Conservation (phyloP, 2,113 vertebrate genomes). For the Odocoileus virginianus region DNA sequence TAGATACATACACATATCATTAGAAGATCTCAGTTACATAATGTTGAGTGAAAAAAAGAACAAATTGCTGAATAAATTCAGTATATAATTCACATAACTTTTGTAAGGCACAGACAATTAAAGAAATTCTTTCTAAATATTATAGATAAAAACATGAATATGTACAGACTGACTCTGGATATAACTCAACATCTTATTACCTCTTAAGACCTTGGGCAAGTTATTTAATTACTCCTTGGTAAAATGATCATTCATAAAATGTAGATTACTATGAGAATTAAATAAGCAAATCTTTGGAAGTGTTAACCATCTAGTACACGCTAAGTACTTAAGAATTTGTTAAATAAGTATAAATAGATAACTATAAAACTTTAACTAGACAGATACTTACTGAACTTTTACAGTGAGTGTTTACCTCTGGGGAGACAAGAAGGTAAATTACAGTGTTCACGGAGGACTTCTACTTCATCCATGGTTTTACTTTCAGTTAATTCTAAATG, state of each 20-base stretch:
- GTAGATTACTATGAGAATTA: neutral
- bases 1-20: neutral
- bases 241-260: neutral
- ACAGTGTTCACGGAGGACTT: neutral
- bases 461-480: neutral
- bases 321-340: neutral
- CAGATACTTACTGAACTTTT: neutral
- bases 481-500: neutral
- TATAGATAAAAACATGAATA: neutral
- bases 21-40: neutral
- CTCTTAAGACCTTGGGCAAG: neutral
- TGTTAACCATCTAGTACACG: neutral
- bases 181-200: neutral
- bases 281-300: neutral
- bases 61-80: neutral
- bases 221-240: neutral
- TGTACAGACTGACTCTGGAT: neutral
- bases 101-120: neutral
- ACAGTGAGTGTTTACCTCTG: neutral
- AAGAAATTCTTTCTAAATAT: neutral
- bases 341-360: neutral
- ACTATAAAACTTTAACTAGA: conserved; percentile 18
- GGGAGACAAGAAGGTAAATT: neutral
- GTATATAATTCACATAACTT: neutral
- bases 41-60: neutral